Percentiles rank a stretch among this genome's conserved stretches.
phyloP scores from a whole-genome alignment of 2,888 invertebrate species.

The Lucinisca nassula region DNA sequence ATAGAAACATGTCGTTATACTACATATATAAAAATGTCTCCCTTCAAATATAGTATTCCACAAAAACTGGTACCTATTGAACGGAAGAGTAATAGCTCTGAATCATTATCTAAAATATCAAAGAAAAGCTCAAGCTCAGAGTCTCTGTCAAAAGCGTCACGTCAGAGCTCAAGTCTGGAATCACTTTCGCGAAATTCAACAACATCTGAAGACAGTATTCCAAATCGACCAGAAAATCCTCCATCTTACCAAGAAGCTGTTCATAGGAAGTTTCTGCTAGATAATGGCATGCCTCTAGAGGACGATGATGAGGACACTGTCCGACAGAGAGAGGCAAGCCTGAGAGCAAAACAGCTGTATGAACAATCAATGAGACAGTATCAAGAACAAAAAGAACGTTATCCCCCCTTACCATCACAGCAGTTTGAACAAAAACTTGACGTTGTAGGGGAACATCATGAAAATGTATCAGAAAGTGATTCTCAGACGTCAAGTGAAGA shows the following conservation, averaged over 20 bases:
- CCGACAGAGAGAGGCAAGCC: constrained; percentile 79
- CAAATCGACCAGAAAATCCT: constrained; percentile 78
- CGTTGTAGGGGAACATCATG: constrained; percentile 43
- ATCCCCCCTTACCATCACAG: constrained; percentile 51
- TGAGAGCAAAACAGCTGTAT: constrained; percentile 82
- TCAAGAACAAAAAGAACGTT: constrained; percentile 59
- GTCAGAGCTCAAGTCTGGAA: constrained; percentile 48
- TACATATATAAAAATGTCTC: constrained; percentile 44
- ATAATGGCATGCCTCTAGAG: constrained; percentile 72
- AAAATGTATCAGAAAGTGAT: constrained; percentile 50
- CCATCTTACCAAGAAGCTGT: constrained; percentile 85
- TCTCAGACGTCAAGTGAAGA: constrained; percentile 58
- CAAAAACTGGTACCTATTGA: constrained; percentile 40
- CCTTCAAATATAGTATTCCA: constrained; percentile 47
- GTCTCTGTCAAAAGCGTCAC: constrained; percentile 44
- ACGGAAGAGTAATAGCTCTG: not conserved
- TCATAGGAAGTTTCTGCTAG: constrained; percentile 77
- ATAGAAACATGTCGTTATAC: constrained; percentile 43
- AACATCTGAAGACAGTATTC: constrained; percentile 26
- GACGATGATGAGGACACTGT: constrained; percentile 70
- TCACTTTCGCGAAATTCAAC: constrained; percentile 43
- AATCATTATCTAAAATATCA: not conserved
- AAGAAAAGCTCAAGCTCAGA: constrained; percentile 50
- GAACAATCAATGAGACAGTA: constrained; percentile 78
- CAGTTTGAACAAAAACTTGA: constrained; percentile 66